These are phyloP conservation scores for Ictalurus punctatus DNA, from an alignment of 2,113 vertebrate species.

Conservation along the genomic window DNA sequence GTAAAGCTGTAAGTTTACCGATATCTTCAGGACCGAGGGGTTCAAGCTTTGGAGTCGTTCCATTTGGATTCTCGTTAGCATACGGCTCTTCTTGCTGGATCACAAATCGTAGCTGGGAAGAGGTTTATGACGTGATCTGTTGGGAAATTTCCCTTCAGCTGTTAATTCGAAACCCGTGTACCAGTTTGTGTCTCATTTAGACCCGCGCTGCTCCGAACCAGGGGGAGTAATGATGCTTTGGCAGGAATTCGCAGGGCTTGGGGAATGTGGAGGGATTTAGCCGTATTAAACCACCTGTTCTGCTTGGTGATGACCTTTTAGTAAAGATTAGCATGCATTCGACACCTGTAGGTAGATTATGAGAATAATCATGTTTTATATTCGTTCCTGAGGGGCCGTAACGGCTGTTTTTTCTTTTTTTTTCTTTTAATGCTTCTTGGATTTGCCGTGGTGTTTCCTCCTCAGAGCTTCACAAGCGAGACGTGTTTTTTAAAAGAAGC, in stretches of 20 bases:
- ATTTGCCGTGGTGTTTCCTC: background rate
- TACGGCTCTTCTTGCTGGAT: background rate
- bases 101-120: too few species aligned
- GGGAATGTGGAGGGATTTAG: background rate
- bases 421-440: background rate
- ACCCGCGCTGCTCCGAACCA: background rate
- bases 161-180: conserved; percentile 6
- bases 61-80: background rate
- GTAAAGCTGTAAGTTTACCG: background rate
- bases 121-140: conserved; percentile 2
- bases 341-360: conserved; percentile 20
- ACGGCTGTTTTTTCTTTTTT: background rate
- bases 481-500: background rate
- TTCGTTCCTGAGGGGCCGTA: background rate
- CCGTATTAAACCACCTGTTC: conserved; percentile 24
- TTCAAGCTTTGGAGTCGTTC: background rate
- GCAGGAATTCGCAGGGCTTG: background rate
- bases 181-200: conserved; percentile 17
- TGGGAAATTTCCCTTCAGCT: conserved; percentile 18
- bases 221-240: background rate
- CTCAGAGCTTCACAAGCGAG: background rate
- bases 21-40: background rate
- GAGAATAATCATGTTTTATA: background rate
- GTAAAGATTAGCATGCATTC: background rate
- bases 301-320: conserved; percentile 19